These are phyloP conservation scores for Phocoena sinus DNA, from an alignment of 2,113 vertebrate genomes.

Conservation along the genomic window DNA sequence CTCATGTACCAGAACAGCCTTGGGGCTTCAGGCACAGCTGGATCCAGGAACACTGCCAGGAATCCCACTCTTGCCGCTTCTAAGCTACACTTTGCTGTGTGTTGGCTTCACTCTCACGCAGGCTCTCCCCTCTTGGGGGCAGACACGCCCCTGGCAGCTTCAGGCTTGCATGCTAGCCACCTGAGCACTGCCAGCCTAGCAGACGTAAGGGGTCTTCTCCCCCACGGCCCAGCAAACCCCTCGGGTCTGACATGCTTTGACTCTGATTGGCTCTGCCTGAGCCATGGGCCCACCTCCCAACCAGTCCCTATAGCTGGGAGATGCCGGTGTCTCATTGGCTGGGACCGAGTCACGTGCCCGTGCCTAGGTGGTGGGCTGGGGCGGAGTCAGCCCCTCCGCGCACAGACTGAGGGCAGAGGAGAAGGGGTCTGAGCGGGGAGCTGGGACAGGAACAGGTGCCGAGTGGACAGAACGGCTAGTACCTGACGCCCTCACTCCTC, in stretches of 20 bases:
- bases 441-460: not conserved
- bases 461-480: not conserved
- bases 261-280: not conserved
- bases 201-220: not conserved
- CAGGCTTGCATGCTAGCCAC: not conserved
- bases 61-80: not conserved
- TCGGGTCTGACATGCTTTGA: not conserved
- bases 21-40: not conserved
- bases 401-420: not conserved
- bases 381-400: not conserved
- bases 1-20: not conserved
- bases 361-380: too few relatives aligned
- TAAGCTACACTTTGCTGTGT: not conserved
- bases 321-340: not conserved
- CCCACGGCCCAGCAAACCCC: not conserved
- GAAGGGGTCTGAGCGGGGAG: not conserved
- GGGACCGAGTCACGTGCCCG: not conserved
- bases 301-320: not conserved
- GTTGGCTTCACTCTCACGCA: not conserved
- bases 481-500: not conserved
- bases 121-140: not conserved
- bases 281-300: not conserved
- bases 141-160: not conserved
- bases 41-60: not conserved
- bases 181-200: rapidly evolving